These are phyloP conservation scores for Apus apus DNA, from an alignment of 2,113 vertebrate species.

Conservation along the genomic window DNA sequence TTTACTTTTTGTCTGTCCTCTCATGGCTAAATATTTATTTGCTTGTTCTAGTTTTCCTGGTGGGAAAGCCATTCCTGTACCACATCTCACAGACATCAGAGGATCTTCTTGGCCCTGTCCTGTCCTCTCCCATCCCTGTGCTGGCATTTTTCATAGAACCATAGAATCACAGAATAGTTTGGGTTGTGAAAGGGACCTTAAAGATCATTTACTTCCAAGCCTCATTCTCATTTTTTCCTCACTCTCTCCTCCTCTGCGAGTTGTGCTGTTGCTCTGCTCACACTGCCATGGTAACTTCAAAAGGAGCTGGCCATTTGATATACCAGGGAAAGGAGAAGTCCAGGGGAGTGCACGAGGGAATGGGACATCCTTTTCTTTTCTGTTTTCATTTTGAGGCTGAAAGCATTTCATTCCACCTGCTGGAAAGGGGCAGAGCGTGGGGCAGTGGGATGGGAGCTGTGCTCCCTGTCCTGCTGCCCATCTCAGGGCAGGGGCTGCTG, in stretches of 20 bases:
- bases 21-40: constrained; percentile 66
- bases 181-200: too few relatives aligned
- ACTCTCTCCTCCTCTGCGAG: background rate
- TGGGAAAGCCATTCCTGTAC: background rate
- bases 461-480: rapidly evolving
- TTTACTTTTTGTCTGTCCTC: constrained; percentile 44
- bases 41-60: constrained; percentile 38
- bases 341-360: background rate
- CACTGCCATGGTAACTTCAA: constrained; percentile 62
- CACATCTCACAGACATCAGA: constrained; percentile 43
- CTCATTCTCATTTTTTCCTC: background rate
- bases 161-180: too few relatives aligned
- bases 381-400: constrained; percentile 21
- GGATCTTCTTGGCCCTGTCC: background rate
- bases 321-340: background rate
- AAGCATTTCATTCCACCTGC: background rate
- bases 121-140: background rate
- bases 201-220: too few relatives aligned
- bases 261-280: constrained; percentile 22
- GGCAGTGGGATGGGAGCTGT: background rate
- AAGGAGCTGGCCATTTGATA: constrained; percentile 40
- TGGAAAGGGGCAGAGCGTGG: background rate
- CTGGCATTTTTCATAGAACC: rapidly evolving
- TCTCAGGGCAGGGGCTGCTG: background rate
- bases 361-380: background rate